Evolutionary conservation across 2,888 invertebrate species (phyloP).

Genomic region (Tipula helvola): DNA sequence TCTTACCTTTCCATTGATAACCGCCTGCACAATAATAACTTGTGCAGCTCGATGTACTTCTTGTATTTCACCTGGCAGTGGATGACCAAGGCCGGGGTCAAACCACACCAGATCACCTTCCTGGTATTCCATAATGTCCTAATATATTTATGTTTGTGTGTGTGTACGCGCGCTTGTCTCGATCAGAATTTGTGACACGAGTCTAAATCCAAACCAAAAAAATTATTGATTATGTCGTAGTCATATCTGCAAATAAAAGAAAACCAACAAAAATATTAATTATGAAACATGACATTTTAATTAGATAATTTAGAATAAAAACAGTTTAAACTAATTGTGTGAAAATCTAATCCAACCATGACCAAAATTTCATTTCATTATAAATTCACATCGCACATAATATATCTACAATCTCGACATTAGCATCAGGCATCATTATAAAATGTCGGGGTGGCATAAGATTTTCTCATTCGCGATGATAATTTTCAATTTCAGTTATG

Average conservation of each 20-base stretch:
- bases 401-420: background rate
- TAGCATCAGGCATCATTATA: background rate
- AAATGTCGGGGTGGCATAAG: background rate
- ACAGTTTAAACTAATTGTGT: background rate
- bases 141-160: background rate
- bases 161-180: background rate
- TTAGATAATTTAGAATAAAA: background rate
- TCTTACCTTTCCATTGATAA: slow-evolving; percentile 73
- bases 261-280: background rate
- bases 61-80: slow-evolving; percentile 79
- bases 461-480: background rate
- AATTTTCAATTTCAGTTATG: background rate
- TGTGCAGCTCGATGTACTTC: slow-evolving; percentile 84
- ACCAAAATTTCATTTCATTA: background rate
- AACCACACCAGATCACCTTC: slow-evolving; percentile 90
- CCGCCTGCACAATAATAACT: slow-evolving; percentile 78
- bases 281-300: background rate
- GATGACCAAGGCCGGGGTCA: slow-evolving; percentile 80
- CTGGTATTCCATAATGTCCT: slow-evolving; percentile 44
- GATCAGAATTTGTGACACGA: background rate
- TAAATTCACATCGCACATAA: background rate
- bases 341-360: background rate
- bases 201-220: background rate
- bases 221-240: background rate
- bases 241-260: background rate